Percentiles rank a stretch among this genome's conserved stretches.
phyloP scores from a whole-genome alignment of 2,113 vertebrate genomes.

The Serinus canaria region DNA sequence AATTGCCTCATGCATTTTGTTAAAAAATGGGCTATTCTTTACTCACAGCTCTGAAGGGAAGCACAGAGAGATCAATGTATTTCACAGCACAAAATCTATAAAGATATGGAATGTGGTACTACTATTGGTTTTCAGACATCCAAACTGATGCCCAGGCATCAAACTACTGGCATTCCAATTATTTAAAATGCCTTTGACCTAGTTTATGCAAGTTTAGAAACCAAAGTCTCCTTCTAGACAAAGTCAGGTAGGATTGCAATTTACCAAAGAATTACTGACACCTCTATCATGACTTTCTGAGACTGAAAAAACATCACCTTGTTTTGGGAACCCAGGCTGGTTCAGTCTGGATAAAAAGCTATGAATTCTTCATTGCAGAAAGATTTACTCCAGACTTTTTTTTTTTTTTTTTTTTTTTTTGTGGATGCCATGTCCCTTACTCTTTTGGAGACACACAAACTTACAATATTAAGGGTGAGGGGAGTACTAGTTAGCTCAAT shows the following conservation, averaged over 20 bases:
- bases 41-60: not conserved
- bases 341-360: not conserved
- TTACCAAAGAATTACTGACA: not conserved
- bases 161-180: not conserved
- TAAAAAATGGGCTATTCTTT: not conserved
- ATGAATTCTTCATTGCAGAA: not conserved
- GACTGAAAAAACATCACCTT: not conserved
- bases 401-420: not conserved
- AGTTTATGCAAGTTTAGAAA: not conserved
- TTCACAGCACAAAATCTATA: not conserved
- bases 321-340: not conserved
- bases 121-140: not conserved
- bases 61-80: not conserved
- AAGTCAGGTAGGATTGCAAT: not conserved
- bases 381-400: not conserved
- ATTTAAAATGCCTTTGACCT: not conserved
- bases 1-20: not conserved
- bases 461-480: not conserved
- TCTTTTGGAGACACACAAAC: not conserved
- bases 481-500: not conserved
- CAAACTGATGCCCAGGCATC: not conserved
- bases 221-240: not conserved
- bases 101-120: not conserved
- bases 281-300: not conserved
- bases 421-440: not conserved